A percentile compares a stretch with the other conserved stretches of the same genome.
Evolutionary conservation across 2,888 invertebrate species (phyloP).

Genomic region (Nasonia oneida): DNA sequence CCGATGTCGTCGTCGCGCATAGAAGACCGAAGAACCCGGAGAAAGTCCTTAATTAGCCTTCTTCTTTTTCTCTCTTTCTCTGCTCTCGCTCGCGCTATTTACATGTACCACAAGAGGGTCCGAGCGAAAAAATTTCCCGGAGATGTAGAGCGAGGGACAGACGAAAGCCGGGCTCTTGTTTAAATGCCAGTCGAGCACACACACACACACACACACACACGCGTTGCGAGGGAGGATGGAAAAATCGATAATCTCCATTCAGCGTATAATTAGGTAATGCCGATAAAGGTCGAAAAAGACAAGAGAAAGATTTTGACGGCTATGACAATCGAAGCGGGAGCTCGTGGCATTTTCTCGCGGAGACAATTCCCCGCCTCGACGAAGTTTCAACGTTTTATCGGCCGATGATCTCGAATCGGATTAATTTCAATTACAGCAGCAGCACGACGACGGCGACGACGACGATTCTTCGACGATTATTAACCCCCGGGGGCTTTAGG

Average conservation of each 20-base stretch:
- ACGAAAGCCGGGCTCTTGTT: neutral
- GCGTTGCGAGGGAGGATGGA: neutral
- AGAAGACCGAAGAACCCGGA: conserved; percentile 25
- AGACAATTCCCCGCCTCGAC: neutral
- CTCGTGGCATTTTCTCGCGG: conserved; percentile 27
- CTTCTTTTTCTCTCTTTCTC: conserved; percentile 3
- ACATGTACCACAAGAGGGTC: neutral
- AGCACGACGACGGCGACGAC: neutral
- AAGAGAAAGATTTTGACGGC: conserved; percentile 47
- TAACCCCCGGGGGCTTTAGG: conserved; percentile 35
- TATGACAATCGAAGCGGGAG: conserved; percentile 36
- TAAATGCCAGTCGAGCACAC: neutral
- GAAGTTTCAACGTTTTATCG: conserved; percentile 49
- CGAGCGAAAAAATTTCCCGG: neutral
- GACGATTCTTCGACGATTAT: conserved; percentile 42
- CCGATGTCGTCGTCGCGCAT: conserved; percentile 23
- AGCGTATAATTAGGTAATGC: conserved; percentile 55
- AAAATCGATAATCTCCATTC: conserved; percentile 25
- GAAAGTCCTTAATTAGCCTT: conserved; percentile 57
- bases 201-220: neutral
- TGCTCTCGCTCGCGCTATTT: conserved; percentile 16
- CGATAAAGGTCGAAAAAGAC: conserved; percentile 25
- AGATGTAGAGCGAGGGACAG: neutral
- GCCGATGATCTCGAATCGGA: conserved; percentile 37
- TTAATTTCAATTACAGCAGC: conserved; percentile 59